Evolutionary conservation across 2,113 vertebrate species (phyloP), one percentile per base, ranked within the genome.

Genomic region (Chlorodrepanis virens): DNA sequence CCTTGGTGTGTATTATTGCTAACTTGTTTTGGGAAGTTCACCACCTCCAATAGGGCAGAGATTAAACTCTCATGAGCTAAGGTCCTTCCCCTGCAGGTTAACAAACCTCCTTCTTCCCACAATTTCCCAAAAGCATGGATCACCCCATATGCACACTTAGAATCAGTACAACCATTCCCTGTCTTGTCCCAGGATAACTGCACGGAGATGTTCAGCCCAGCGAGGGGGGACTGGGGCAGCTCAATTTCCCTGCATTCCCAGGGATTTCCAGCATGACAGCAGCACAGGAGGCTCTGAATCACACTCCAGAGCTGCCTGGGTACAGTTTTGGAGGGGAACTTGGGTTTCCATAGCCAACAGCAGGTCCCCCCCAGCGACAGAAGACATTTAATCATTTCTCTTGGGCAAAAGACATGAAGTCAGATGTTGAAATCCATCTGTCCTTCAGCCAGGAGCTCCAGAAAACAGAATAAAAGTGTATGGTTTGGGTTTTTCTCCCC

Each of bases 401-500:
- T 74, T 5, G 4, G 52, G 53, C 31, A 47, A 59, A 50, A 81
- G 33, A 74, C 22, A 27, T 2, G 2, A 3, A 68, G 9, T n/a
- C 27, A 79, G 52, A 49, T 13, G 17, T 40, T 84, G 59, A 40
- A 60, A 57, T 61, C 24, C 37, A 45, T 21, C 7, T 61, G 27
- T 40, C 47, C 25, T 65, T 81, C 72, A 84, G 50, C 19, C 39
- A 78, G 50, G 83, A 81, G 25, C 12, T 87, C 42, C 59, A 83
- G 52, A 40, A 77, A 74, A 91, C 19, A 57, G 20, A 53, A 65
- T 20, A 57, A 28, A 93, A 74, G 8, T 5, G 12, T 11, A 2
- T 20, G 19, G 9, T 5, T 16, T 29, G 53, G 22, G 24, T 0
- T 2, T n/a, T 39, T 56, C 23, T 6, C 0, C 0, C 4, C 17